Evolutionary conservation across 2,797 vertebrate species (phyloP).

Genomic region (Clarias fuscus): DNA sequence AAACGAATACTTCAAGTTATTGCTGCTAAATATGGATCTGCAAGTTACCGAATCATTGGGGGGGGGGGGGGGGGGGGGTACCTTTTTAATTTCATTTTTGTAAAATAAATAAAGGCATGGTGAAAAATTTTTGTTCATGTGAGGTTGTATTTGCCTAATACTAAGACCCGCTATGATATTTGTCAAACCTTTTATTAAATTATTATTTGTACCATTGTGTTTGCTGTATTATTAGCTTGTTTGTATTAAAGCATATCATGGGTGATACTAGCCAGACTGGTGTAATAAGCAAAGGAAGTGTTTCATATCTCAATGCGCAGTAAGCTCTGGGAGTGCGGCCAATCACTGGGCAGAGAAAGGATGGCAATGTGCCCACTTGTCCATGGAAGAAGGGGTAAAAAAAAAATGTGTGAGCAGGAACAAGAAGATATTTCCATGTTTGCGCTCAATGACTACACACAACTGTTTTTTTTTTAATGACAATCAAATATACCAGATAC

Average conservation of each 20-base stretch:
- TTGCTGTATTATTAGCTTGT: constrained; percentile 14
- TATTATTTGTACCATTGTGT: neutral
- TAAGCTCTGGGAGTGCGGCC: constrained; percentile 52
- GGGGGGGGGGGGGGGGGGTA: too few species aligned
- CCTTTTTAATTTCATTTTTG: too few species aligned
- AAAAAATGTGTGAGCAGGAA: constrained; percentile 23
- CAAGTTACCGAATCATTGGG: too few species aligned
- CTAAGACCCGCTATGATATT: too few species aligned
- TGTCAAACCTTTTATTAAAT: neutral
- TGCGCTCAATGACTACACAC: neutral
- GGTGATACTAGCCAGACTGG: constrained; percentile 14
- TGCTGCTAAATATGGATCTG: too few species aligned
- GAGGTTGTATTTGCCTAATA: too few species aligned
- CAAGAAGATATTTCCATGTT: constrained; percentile 13
- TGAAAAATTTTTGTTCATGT: too few species aligned
- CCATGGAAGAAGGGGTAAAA: constrained; percentile 32
- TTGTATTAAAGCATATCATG: constrained; percentile 15
- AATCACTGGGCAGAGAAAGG: constrained; percentile 52
- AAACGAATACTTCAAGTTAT: too few species aligned
- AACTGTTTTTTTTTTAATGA: neutral
- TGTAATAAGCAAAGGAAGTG: constrained; percentile 27
- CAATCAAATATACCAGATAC: neutral
- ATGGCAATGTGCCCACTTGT: constrained; percentile 4
- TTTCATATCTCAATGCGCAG: constrained; percentile 50
- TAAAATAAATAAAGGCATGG: too few species aligned